Conservation (phyloP, 2,797 vertebrate species). For the Bradypus variegatus region DNA sequence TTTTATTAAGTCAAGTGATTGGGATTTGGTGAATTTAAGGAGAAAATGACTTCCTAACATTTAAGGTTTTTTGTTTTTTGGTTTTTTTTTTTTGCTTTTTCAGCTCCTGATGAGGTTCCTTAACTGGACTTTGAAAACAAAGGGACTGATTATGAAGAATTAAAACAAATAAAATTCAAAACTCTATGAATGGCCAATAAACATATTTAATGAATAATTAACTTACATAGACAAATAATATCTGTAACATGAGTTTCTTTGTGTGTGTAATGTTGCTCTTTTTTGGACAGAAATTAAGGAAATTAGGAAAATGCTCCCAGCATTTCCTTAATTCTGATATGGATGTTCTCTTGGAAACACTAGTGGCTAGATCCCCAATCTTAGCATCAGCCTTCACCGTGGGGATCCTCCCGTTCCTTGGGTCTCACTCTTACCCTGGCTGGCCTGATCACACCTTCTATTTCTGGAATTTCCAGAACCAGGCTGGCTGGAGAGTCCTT, state of each 20-base stretch:
- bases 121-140: background rate
- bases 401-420: too few species aligned
- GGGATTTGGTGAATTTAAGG: background rate
- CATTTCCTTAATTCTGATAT: background rate
- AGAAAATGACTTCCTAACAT: fast-evolving
- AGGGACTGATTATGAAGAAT: background rate
- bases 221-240: background rate
- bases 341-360: background rate
- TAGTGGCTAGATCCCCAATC: fast-evolving
- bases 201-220: background rate
- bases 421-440: background rate
- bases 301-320: too few species aligned
- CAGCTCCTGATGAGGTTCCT: background rate
- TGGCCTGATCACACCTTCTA: fast-evolving
- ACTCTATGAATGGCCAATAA: background rate
- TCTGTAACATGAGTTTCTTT: fast-evolving
- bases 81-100: background rate
- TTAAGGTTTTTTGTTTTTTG: background rate
- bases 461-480: background rate
- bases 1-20: background rate
- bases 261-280: too few species aligned
- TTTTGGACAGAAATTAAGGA: too few species aligned
- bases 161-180: background rate
- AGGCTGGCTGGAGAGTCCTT: background rate
- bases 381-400: fast-evolving